Evolutionary conservation across 2,797 vertebrate genomes (phyloP).

Genomic region (Chelon labrosus): DNA sequence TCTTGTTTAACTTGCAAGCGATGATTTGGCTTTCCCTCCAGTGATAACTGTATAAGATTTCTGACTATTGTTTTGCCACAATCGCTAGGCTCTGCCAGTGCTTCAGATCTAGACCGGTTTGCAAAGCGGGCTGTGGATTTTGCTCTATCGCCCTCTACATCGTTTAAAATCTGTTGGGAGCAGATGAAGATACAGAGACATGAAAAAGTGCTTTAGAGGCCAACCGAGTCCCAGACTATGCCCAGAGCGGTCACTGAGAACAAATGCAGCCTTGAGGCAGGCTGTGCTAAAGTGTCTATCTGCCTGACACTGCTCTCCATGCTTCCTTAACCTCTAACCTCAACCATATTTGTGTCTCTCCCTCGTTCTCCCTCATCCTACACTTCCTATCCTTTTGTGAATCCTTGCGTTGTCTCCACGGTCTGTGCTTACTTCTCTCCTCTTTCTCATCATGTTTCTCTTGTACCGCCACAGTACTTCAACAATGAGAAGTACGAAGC

Average conservation of each 20-base stretch:
- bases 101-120: conserved; percentile 25
- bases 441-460: conserved; percentile 31
- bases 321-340: conserved; percentile 67
- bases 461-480: conserved; percentile 90
- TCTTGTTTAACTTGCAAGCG: conserved; percentile 31
- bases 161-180: conserved; percentile 60
- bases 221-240: conserved; percentile 58
- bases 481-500: conserved; percentile 99
- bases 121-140: conserved; percentile 45
- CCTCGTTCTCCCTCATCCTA: conserved; percentile 31
- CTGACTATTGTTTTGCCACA: conserved; percentile 40
- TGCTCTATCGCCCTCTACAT: conserved; percentile 40
- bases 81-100: conserved; percentile 29
- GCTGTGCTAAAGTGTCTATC: conserved; percentile 62
- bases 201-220: conserved; percentile 67
- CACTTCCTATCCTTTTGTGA: conserved; percentile 45
- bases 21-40: conserved; percentile 23
- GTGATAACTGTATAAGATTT: conserved; percentile 32
- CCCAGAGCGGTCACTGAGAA: conserved; percentile 67
- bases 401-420: conserved; percentile 28
- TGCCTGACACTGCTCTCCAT: conserved; percentile 57
- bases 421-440: conserved; percentile 27
- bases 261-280: conserved; percentile 71
- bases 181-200: conserved; percentile 60
- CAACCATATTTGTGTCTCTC: conserved; percentile 58